phyloP scores from a whole-genome alignment of 2,888 invertebrate genomes.

The Lycia hirtaria region DNA sequence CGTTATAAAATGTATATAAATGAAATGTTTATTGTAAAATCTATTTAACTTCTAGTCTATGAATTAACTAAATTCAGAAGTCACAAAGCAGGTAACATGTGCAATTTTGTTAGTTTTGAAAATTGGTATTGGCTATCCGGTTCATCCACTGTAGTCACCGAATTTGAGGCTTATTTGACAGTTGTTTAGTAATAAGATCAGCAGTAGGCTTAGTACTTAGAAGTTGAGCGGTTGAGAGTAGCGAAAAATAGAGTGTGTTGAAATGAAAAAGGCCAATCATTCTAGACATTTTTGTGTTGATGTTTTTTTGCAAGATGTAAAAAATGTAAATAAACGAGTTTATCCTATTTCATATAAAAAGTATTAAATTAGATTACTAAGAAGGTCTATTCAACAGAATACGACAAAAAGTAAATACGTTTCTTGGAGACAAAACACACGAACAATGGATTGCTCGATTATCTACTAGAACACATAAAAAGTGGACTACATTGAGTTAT shows the following conservation, averaged over 20 bases:
- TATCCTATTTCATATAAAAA: slow-evolving; percentile 1
- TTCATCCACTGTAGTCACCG: too few species aligned
- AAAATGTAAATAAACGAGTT: slow-evolving; percentile 10
- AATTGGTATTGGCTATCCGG: too few species aligned
- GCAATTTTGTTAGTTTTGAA: too few species aligned
- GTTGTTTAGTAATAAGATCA: too few species aligned
- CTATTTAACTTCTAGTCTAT: too few species aligned
- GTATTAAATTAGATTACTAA: not conserved
- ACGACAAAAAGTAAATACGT: slow-evolving; percentile 10
- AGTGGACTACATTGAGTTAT: not conserved
- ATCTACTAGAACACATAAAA: not conserved
- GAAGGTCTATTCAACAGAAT: not conserved
- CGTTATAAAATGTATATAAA: too few species aligned
- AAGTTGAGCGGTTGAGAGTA: too few species aligned
- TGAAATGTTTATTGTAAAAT: too few species aligned
- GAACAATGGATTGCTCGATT: not conserved
- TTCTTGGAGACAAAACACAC: not conserved
- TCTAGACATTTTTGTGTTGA: not conserved
- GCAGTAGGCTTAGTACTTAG: too few species aligned
- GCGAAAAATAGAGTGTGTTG: not conserved
- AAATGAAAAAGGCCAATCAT: not conserved
- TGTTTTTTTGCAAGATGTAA: not conserved
- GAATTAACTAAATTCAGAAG: too few species aligned
- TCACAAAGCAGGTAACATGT: too few species aligned
- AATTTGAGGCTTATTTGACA: too few species aligned